These are phyloP conservation scores for Fringilla coelebs DNA, from an alignment of 2,797 vertebrate genomes.

Conservation along the genomic window DNA sequence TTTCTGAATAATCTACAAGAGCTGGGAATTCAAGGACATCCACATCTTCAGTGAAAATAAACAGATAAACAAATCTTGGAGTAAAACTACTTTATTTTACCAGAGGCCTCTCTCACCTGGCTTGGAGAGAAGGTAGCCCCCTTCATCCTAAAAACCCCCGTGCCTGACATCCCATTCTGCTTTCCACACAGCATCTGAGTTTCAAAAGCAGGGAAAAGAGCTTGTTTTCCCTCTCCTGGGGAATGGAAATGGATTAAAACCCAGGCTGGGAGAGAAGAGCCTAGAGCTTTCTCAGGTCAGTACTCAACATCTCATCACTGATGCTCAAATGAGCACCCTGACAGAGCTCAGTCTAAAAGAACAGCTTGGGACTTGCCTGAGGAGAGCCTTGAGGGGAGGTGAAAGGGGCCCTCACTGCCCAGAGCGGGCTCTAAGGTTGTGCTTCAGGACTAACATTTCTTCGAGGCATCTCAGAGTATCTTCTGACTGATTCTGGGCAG, in stretches of 20 bases:
- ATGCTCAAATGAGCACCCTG: background rate
- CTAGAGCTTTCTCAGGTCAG: background rate
- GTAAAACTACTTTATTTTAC: background rate
- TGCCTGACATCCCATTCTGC: background rate
- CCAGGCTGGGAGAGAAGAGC: background rate
- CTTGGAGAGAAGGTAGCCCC: background rate
- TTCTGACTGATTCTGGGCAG: background rate
- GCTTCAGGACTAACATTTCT: background rate
- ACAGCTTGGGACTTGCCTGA: background rate
- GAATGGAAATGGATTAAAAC: background rate
- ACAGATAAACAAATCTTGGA: background rate
- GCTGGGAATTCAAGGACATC: background rate
- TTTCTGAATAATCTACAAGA: background rate
- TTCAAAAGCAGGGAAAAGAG: background rate
- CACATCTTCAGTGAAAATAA: background rate
- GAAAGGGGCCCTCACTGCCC: background rate
- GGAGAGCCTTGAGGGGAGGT: background rate
- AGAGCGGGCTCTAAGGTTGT: background rate
- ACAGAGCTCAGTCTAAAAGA: background rate
- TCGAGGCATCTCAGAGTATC: background rate
- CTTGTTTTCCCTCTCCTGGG: background rate
- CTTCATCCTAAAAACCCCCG: background rate
- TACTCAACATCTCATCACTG: rapidly evolving
- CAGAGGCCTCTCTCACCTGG: background rate
- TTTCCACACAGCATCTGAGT: background rate